phyloP scores from a whole-genome alignment of 2,797 vertebrate species.

The Syndactyla subalaris region DNA sequence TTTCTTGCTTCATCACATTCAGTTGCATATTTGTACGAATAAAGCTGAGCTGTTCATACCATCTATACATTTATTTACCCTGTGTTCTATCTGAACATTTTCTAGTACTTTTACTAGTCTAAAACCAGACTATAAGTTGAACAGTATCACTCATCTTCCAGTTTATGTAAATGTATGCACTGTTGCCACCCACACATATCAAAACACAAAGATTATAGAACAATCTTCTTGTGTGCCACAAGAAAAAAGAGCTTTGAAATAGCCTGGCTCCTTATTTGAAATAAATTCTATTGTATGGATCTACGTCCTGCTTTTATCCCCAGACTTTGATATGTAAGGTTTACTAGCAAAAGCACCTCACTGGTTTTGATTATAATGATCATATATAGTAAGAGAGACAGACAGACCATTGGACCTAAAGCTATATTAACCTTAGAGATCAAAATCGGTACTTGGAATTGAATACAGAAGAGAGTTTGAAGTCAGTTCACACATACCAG shows the following conservation, averaged over 20 bases:
- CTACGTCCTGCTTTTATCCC: background rate
- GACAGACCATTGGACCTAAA: background rate
- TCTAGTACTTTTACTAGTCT: background rate
- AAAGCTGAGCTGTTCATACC: background rate
- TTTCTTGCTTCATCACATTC: background rate
- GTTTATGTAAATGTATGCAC: slow-evolving; percentile 33
- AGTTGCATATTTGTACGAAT: background rate
- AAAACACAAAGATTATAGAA: background rate
- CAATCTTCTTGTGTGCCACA: background rate
- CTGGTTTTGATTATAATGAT: slow-evolving; percentile 14
- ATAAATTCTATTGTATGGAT: background rate
- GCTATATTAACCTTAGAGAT: background rate
- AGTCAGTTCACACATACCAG: background rate
- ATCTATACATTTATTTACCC: background rate
- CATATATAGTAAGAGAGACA: background rate
- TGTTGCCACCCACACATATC: background rate
- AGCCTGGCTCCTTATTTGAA: background rate
- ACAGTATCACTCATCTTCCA: background rate
- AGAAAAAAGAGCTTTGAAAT: background rate
- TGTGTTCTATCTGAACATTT: background rate
- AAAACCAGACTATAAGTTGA: background rate
- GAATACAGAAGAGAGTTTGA: background rate
- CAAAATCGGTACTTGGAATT: background rate
- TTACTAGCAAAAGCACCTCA: background rate
- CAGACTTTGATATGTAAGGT: background rate